phyloP scores from a whole-genome alignment of 2,888 invertebrate species.

The Anarsia innoxiella region DNA sequence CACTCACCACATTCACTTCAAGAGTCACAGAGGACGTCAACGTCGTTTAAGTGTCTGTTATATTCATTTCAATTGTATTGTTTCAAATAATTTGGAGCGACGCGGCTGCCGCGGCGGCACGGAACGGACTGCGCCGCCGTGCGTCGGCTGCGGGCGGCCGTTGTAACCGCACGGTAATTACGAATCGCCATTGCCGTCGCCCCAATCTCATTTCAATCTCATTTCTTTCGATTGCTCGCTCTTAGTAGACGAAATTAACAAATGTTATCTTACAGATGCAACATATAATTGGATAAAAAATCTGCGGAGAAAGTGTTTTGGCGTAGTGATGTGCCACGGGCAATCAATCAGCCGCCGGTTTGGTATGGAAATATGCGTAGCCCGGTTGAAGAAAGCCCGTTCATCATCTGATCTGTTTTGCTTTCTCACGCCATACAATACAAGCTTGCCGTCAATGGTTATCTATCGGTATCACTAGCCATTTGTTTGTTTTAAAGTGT shows the following conservation, averaged over 20 bases:
- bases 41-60: slow-evolving; percentile 32
- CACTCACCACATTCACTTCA: slow-evolving; percentile 26
- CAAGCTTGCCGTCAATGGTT: slow-evolving; percentile 19
- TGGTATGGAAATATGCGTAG: slow-evolving; percentile 30
- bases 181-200: slow-evolving; percentile 42
- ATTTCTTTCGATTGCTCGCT: slow-evolving; percentile 56
- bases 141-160: slow-evolving; percentile 24
- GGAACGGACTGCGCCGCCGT: slow-evolving; percentile 35
- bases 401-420: slow-evolving; percentile 16
- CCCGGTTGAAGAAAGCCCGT: slow-evolving; percentile 20
- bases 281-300: slow-evolving; percentile 42
- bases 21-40: slow-evolving; percentile 39
- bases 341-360: slow-evolving; percentile 46
- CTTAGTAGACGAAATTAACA: slow-evolving; percentile 54
- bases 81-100: slow-evolving; percentile 27
- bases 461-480: slow-evolving; percentile 25
- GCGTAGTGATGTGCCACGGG: slow-evolving; percentile 25
- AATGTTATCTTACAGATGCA: slow-evolving; percentile 39
- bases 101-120: slow-evolving; percentile 46
- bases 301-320: slow-evolving; percentile 48
- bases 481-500: neutral
- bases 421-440: slow-evolving; percentile 30
- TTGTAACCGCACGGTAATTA: slow-evolving; percentile 40
- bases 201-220: slow-evolving; percentile 61
- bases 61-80: slow-evolving; percentile 36